Conservation (phyloP, 2,113 vertebrate species). For the Octodon degus region DNA sequence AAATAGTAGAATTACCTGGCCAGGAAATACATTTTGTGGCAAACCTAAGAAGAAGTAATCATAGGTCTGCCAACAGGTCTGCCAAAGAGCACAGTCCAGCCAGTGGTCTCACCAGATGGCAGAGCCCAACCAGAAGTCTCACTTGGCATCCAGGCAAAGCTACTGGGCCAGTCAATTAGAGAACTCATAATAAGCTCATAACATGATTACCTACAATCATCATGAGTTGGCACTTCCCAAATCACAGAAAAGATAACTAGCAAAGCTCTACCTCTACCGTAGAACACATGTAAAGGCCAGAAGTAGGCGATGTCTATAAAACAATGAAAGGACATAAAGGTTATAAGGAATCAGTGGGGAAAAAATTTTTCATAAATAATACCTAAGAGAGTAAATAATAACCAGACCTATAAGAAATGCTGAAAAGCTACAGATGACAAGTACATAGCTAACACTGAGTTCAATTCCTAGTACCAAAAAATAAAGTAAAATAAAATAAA, state of each 20-base stretch:
- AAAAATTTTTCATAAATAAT: neutral
- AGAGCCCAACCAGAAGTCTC: neutral
- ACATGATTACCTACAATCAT: neutral
- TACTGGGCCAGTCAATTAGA: neutral
- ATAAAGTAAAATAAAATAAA: too few relatives aligned
- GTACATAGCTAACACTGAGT: neutral
- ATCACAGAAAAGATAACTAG: neutral
- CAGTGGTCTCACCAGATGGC: neutral
- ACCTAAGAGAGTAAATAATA: neutral
- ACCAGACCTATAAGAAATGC: neutral
- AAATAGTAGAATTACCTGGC: neutral
- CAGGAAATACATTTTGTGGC: neutral
- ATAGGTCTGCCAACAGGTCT: neutral
- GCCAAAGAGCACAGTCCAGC: too few relatives aligned
- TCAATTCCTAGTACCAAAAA: too few relatives aligned
- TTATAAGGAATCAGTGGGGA: neutral
- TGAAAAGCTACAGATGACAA: neutral
- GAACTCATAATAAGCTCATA: neutral
- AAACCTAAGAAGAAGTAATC: neutral
- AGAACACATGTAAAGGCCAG: neutral
- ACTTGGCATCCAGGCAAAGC: neutral
- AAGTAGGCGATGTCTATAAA: neutral
- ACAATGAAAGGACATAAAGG: neutral
- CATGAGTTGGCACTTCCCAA: neutral
- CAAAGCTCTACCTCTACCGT: neutral